Percentiles rank a stretch among this genome's conserved stretches.
These are phyloP conservation scores for Phymanthus crucifer DNA, from an alignment of 92 coral and sea anemone genomes.

Conservation along the genomic window DNA sequence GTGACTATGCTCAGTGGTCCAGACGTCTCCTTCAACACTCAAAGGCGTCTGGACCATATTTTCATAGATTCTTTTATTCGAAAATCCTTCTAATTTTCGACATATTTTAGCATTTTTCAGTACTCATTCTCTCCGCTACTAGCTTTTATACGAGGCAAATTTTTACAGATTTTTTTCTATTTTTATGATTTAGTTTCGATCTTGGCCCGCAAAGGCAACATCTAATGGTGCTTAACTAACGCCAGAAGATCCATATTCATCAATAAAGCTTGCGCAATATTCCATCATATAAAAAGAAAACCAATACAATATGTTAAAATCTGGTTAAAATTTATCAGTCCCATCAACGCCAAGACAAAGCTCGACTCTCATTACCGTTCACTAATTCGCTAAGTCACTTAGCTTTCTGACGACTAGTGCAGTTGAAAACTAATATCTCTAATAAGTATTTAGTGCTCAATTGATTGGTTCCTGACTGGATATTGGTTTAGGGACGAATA, in stretches of 20 bases:
- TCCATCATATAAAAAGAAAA: not conserved
- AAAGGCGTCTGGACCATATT: not conserved
- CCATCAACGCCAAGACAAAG: not conserved
- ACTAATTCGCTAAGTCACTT: not conserved
- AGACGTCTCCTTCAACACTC: not conserved
- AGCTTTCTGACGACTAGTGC: not conserved
- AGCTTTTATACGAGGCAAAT: not conserved
- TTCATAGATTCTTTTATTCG: not conserved
- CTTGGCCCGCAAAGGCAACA: not conserved
- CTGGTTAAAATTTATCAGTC: not conserved
- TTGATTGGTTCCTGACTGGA: not conserved
- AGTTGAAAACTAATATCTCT: not conserved
- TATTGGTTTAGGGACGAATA: not conserved
- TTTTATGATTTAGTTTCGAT: not conserved
- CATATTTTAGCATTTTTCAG: not conserved
- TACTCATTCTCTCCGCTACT: not conserved
- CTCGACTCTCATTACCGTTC: not conserved
- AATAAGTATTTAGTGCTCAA: not conserved
- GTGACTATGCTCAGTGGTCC: not conserved
- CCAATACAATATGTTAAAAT: not conserved
- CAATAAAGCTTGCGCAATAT: not conserved
- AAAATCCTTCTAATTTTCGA: not conserved
- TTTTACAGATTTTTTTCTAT: not conserved
- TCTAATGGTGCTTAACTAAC: not conserved
- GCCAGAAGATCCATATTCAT: not conserved